Percentiles rank a stretch among this genome's conserved stretches.
Conservation (phyloP, 2,113 vertebrate species). For the Struthio camelus region DNA sequence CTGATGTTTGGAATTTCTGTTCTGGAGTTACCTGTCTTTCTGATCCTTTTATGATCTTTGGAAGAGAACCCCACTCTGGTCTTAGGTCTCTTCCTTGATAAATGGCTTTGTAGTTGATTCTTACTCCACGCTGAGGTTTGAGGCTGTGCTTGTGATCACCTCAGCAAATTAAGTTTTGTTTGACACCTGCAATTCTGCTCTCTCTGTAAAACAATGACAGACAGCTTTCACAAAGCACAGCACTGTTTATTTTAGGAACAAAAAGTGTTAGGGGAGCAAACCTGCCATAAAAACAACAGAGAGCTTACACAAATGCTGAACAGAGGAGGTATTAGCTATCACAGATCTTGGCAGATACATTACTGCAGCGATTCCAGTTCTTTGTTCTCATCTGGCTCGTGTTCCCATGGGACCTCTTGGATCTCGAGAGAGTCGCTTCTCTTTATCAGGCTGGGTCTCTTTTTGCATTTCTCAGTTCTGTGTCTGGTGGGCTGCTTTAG, state of each 20-base stretch:
- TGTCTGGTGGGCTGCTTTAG: not conserved
- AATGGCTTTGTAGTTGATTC: not conserved
- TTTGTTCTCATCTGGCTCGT: not conserved
- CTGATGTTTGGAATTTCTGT: not conserved
- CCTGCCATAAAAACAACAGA: not conserved
- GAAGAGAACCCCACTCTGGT: not conserved
- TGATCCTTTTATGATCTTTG: not conserved
- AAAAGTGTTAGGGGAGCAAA: not conserved
- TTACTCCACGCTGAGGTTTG: accelerated
- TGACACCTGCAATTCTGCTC: not conserved
- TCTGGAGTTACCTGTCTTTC: not conserved
- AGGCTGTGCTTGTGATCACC: not conserved
- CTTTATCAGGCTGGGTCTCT: not conserved
- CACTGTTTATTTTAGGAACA: constrained; percentile 26
- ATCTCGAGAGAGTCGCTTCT: not conserved
- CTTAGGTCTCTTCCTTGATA: not conserved
- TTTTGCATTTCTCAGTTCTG: not conserved
- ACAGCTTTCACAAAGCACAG: not conserved
- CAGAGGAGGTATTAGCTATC: not conserved
- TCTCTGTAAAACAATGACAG: not conserved
- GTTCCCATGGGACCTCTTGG: not conserved
- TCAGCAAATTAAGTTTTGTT: not conserved
- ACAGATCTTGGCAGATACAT: not conserved
- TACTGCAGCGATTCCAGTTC: accelerated
- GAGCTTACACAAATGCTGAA: not conserved